Percentiles rank a stretch among this genome's conserved stretches.
Evolutionary conservation across 1,140 invertebrate species (phyloP).

Genomic region (Diuraphis noxia): DNA sequence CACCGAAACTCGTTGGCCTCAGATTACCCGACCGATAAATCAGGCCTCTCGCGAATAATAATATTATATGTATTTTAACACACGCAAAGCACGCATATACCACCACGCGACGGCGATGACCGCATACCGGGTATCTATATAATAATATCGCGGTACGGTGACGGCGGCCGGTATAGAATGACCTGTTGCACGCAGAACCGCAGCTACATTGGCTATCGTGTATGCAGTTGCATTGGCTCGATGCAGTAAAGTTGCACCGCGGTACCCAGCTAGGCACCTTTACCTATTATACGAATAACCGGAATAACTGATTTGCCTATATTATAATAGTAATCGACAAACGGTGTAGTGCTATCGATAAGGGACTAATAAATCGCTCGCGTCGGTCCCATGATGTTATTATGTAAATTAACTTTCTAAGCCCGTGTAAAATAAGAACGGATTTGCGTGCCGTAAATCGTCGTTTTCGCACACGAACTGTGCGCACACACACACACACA

Average conservation of each 20-base stretch:
- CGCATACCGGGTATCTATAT: neutral
- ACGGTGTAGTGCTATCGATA: conserved; percentile 28
- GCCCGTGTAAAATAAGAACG: conserved; percentile 32
- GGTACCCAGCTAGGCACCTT: neutral
- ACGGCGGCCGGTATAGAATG: neutral
- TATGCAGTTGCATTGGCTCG: neutral
- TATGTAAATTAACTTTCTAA: conserved; percentile 41
- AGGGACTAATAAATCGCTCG: conserved; percentile 48
- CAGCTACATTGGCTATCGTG: neutral
- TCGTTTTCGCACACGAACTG: neutral
- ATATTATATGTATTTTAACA: too few relatives aligned
- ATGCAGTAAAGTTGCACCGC: too few relatives aligned
- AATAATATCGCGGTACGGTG: neutral
- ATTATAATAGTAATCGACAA: conserved; percentile 43
- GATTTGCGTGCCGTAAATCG: conserved; percentile 28
- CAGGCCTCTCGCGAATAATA: neutral
- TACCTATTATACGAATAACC: neutral
- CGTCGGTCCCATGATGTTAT: neutral
- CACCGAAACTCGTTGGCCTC: conserved; percentile 43
- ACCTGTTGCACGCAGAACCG: neutral
- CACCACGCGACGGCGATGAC: neutral
- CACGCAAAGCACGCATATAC: neutral
- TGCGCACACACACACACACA: neutral
- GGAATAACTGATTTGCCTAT: neutral
- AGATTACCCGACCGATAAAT: conserved; percentile 51